Base-by-base conservation (phyloP, 2,888 invertebrate species). In the Polietes domitor region DNA sequence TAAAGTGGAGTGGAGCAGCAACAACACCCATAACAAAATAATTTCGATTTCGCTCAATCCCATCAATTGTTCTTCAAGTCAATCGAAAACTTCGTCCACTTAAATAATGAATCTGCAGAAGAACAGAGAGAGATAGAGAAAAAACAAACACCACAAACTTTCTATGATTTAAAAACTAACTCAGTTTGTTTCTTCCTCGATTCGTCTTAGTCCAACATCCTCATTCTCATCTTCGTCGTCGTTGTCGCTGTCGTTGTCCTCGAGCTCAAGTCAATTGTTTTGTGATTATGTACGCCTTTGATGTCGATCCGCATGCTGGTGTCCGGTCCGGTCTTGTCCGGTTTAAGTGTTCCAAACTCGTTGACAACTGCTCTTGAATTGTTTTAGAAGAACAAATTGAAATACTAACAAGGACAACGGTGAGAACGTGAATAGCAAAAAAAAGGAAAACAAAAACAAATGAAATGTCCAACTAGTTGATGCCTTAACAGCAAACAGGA, bases 241-340 rank as follows among this genome's bases (percentile, higher is more conserved):
- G 6, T 12, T 43, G 10, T 50, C 19, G 24, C 26, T 19, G 73
- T 43, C 61, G 26, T 37, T n/a, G 28, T 63, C 26, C 53, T 28
- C 41, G 74, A 75, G 70, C 78, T 72, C 32, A 74, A 78, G 71
- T 75, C 82, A 82, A 79, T 82, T 78, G 82, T 79, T 82, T 82
- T 82, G 63, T 75, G 78, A 78, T 82, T 82, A 82, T 75, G 71
- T 79, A n/a, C 63, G 71, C 78, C 65, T 37, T 71, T 65, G 63
- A 65, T 72, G 75, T 71, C 72, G 71, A 78, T 77, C 70, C 55
- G 55, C 50, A 50, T 47, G 68, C 21, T 65, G 74, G 72, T 43
- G n/a, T n/a, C n/a, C n/a, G n/a, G n/a, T n/a, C n/a, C n/a, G n/a
- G n/a, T n/a, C n/a, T n/a, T 76, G 79, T 65, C 78, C 82, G 28